Evolutionary conservation across 2,888 invertebrate species (phyloP).

Genomic region (Pterostichus madidus): DNA sequence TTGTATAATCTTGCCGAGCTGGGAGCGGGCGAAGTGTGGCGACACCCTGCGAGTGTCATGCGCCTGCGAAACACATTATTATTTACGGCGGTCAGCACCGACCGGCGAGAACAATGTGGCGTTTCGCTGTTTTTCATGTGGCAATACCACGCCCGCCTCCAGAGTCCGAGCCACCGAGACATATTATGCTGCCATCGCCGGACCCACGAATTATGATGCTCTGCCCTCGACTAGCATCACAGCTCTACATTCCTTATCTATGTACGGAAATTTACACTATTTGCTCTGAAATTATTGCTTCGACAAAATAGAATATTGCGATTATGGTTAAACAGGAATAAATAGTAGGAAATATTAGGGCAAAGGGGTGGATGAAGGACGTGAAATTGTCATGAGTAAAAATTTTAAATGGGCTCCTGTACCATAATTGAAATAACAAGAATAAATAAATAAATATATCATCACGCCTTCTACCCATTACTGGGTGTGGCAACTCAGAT

Average conservation of each 20-base stretch:
- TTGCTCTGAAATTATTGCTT: not conserved
- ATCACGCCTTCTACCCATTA: too few relatives aligned
- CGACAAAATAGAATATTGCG: too few relatives aligned
- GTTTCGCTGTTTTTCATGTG: conserved; percentile 59
- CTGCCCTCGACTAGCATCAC: not conserved
- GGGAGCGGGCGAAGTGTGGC: not conserved
- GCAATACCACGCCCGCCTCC: conserved; percentile 2
- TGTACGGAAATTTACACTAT: not conserved
- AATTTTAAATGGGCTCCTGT: too few relatives aligned
- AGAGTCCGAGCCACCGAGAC: conserved; percentile 27
- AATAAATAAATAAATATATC: too few relatives aligned
- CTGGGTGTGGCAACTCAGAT: too few relatives aligned
- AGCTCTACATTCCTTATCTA: not conserved
- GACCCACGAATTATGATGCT: not conserved
- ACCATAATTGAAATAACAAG: too few relatives aligned
- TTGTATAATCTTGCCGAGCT: not conserved
- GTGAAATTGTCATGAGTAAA: too few relatives aligned
- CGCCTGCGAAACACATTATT: conserved; percentile 49
- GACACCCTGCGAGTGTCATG: not conserved
- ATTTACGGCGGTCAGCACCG: conserved; percentile 49
- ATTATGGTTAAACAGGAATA: too few relatives aligned
- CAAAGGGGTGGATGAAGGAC: too few relatives aligned
- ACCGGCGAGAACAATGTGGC: conserved; percentile 59
- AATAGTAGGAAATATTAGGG: too few relatives aligned
- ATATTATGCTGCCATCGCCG: conserved; percentile 21